Percentiles rank a stretch among this genome's conserved stretches.
phyloP scores from a whole-genome alignment of 2,113 vertebrate species.

The Urocynchramus pylzowi region DNA sequence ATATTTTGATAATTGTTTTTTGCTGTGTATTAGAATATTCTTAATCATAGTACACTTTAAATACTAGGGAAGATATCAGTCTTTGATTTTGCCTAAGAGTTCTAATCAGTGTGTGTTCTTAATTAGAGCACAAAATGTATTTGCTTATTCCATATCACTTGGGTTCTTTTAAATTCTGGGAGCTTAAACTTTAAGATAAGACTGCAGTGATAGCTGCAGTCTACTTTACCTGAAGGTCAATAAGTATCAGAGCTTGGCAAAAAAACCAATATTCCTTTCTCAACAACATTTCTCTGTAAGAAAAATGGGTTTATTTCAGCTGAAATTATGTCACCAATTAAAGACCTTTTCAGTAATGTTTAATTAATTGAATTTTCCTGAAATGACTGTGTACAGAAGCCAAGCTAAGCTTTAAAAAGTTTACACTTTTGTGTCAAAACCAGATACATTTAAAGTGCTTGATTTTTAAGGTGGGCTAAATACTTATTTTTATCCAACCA shows the following conservation, averaged over 20 bases:
- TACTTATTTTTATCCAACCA: not conserved
- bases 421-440: not conserved
- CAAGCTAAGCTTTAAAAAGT: not conserved
- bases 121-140: not conserved
- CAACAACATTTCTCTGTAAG: not conserved
- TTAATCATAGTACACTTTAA: not conserved
- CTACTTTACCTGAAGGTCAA: not conserved
- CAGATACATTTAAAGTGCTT: not conserved
- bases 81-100: not conserved
- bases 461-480: not conserved
- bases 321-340: not conserved
- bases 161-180: not conserved
- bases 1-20: not conserved
- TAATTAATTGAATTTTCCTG: conserved; percentile 17
- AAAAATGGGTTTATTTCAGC: not conserved
- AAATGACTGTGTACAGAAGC: not conserved
- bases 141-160: not conserved
- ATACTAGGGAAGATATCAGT: not conserved
- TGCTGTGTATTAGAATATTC: not conserved
- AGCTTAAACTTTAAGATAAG: not conserved
- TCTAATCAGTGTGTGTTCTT: not conserved
- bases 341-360: not conserved
- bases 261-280: not conserved
- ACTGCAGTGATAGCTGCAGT: not conserved
- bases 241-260: not conserved